Conservation (phyloP, 2,113 vertebrate genomes). For the Rhabdornis inornatus region DNA sequence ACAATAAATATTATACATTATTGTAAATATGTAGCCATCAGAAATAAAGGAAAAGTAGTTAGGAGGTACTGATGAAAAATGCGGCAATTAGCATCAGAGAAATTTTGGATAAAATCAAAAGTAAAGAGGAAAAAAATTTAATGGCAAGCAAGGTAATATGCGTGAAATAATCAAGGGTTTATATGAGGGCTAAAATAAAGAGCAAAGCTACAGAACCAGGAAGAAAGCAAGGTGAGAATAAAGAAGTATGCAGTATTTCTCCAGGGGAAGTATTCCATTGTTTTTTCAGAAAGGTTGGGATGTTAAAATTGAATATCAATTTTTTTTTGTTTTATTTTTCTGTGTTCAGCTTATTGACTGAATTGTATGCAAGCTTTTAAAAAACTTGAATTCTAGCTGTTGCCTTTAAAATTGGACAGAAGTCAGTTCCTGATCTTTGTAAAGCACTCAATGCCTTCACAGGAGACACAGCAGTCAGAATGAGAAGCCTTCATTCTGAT, state of each 20-base stretch:
- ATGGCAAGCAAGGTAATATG: not conserved
- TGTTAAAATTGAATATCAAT: not conserved
- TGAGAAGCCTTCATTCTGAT: not conserved
- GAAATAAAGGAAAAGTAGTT: not conserved
- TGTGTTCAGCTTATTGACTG: not conserved
- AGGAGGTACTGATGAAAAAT: not conserved
- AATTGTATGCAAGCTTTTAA: not conserved
- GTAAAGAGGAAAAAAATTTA: not conserved
- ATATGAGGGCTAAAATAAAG: not conserved
- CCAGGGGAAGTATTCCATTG: rapidly evolving
- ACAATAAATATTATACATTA: not conserved
- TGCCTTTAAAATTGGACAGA: not conserved
- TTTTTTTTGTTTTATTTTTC: not conserved
- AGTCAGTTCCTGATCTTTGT: not conserved
- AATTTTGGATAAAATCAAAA: not conserved
- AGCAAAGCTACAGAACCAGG: not conserved
- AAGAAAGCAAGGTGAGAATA: not conserved
- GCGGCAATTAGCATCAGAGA: not conserved
- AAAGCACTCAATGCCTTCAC: not conserved
- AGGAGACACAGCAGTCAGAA: not conserved
- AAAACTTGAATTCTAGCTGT: not conserved
- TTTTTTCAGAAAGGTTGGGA: not conserved
- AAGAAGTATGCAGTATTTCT: not conserved
- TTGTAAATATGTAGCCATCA: not conserved
- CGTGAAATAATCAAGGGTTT: not conserved